These are phyloP conservation scores for Lepisosteus oculatus DNA, from an alignment of 2,113 vertebrate species.

Conservation along the genomic window DNA sequence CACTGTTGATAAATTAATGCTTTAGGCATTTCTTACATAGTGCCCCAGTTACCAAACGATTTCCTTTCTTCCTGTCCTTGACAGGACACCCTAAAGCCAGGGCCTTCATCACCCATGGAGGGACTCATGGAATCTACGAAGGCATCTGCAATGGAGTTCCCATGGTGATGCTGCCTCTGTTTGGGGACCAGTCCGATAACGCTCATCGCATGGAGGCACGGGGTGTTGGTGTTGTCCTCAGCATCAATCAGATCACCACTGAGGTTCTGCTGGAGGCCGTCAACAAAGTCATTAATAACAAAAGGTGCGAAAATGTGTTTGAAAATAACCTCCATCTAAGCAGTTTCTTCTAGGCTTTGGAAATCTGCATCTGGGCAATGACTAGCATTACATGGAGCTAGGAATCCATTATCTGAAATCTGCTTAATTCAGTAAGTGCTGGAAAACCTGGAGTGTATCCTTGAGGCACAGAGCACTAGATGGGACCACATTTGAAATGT, in stretches of 20 bases:
- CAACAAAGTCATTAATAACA: slow-evolving; percentile 74
- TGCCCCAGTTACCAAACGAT: too few species aligned
- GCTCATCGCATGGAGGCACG: slow-evolving; percentile 68
- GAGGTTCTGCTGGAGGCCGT: slow-evolving; percentile 68
- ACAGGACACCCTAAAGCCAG: slow-evolving; percentile 79
- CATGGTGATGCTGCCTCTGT: slow-evolving; percentile 84
- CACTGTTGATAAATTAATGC: too few species aligned
- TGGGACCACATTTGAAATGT: too few species aligned
- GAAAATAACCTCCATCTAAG: too few species aligned
- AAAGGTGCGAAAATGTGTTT: slow-evolving; percentile 63
- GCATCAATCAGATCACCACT: slow-evolving; percentile 70
- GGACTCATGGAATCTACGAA: slow-evolving; percentile 85
- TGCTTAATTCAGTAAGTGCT: too few species aligned
- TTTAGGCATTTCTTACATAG: too few species aligned
- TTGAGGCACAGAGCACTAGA: too few species aligned
- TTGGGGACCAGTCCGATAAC: slow-evolving; percentile 85
- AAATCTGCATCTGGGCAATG: too few species aligned
- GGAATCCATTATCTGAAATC: too few species aligned
- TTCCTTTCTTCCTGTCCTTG: slow-evolving; percentile 1
- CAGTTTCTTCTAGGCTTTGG: too few species aligned
- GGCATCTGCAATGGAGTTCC: slow-evolving; percentile 86
- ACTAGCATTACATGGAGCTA: too few species aligned
- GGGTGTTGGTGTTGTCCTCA: slow-evolving; percentile 72
- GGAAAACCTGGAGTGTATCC: too few species aligned
- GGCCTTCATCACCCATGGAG: slow-evolving; percentile 89